A percentile compares a stretch with the other conserved stretches of the same genome.
phyloP scores from a whole-genome alignment of 2,797 vertebrate species.

The Hybognathus amarus region DNA sequence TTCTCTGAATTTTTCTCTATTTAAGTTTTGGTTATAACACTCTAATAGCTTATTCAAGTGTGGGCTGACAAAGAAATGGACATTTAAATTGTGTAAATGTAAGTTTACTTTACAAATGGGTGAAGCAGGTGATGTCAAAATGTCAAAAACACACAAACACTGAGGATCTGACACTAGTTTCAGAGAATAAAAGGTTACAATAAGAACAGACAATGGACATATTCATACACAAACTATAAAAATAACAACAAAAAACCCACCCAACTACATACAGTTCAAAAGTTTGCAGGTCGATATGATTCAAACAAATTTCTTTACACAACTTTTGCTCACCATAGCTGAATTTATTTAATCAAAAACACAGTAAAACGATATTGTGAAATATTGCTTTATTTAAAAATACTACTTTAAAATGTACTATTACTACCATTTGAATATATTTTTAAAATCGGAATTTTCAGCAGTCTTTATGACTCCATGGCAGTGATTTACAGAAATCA shows the following conservation, averaged over 20 bases:
- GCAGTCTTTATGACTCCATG: neutral
- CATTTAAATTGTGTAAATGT: conserved; percentile 4
- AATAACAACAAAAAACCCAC: too few relatives aligned
- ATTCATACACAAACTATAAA: neutral
- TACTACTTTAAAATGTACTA: too few relatives aligned
- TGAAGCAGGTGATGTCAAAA: neutral
- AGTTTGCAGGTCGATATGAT: neutral
- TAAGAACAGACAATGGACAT: neutral
- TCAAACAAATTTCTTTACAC: neutral
- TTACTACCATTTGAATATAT: too few relatives aligned
- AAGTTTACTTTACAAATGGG: neutral
- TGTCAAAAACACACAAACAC: conserved; percentile 1
- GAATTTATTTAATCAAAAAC: neutral
- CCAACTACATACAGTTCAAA: neutral
- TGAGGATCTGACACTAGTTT: neutral
- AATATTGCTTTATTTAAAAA: neutral
- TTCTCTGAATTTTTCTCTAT: neutral
- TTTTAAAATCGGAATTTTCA: neutral
- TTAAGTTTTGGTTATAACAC: neutral
- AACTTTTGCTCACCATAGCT: neutral
- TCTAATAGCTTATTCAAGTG: neutral
- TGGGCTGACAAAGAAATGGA: neutral
- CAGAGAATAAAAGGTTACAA: neutral
- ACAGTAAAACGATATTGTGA: neutral
- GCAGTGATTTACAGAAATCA: neutral